Evolutionary conservation across 92 coral and sea anemone species (phyloP).

Genomic region (Epizoanthus stellaris): DNA sequence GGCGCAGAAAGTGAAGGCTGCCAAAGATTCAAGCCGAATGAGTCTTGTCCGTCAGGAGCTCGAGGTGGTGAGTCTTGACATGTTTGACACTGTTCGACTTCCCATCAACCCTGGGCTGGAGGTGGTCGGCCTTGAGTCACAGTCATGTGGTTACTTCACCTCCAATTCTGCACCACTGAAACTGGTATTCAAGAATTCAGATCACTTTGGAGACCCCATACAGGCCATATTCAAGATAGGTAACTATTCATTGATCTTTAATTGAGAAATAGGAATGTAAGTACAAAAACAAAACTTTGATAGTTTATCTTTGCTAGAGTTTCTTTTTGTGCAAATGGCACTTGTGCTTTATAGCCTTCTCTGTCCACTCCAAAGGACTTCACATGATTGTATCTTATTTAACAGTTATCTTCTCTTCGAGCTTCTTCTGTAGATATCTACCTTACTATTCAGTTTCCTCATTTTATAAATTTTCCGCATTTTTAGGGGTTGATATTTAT

Average conservation of each 20-base stretch:
- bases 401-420: too few species aligned
- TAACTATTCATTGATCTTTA: background rate
- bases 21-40: conserved; percentile 75
- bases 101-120: conserved; percentile 95
- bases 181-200: conserved; percentile 87
- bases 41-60: conserved; percentile 86
- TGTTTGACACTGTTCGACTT: conserved; percentile 77
- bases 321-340: too few species aligned
- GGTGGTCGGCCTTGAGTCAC: conserved; percentile 73
- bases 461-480: too few species aligned
- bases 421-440: too few species aligned
- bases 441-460: too few species aligned
- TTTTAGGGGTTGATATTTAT: too few species aligned
- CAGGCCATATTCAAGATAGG: conserved; percentile 97
- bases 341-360: too few species aligned
- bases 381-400: too few species aligned
- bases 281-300: too few species aligned
- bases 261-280: too few species aligned
- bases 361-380: too few species aligned
- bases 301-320: too few species aligned
- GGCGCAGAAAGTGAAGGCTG: conserved; percentile 87
- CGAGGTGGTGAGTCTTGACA: conserved; percentile 76
- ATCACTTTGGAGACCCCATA: conserved; percentile 86
- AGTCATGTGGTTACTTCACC: conserved; percentile 88
- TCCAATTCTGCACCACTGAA: conserved; percentile 95